Evolutionary conservation across 2,797 vertebrate genomes (phyloP).

Genomic region (Acropternis orthonyx): DNA sequence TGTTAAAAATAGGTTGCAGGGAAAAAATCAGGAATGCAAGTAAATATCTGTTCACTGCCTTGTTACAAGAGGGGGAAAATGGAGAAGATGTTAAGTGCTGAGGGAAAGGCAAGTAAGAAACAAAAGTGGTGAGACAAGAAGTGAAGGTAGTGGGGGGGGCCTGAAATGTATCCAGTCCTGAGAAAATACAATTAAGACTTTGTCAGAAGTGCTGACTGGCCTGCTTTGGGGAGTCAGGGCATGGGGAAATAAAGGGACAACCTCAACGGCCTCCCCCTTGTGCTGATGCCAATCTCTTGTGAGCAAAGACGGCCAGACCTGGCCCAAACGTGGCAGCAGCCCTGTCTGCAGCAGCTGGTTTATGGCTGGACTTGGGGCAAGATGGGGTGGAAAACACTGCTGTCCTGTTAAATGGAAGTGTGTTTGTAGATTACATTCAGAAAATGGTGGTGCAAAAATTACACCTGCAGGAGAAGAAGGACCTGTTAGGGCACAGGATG

Average conservation of each 20-base stretch:
- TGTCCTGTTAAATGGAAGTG: constrained; percentile 53
- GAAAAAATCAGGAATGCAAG: not conserved
- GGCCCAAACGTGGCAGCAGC: constrained; percentile 27
- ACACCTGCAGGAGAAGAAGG: not conserved
- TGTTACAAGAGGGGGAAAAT: not conserved
- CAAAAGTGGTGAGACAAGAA: not conserved
- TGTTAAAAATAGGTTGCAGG: not conserved
- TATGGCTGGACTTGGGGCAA: constrained; percentile 42
- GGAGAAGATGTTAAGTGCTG: not conserved
- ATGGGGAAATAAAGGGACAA: not conserved
- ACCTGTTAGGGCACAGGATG: not conserved
- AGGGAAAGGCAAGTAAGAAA: not conserved
- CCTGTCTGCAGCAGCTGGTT: constrained; percentile 62
- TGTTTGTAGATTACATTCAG: constrained; percentile 39
- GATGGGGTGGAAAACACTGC: not conserved
- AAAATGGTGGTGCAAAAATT: not conserved
- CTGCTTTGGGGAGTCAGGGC: not conserved
- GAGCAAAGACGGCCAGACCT: constrained; percentile 21
- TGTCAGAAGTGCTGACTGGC: constrained; percentile 23
- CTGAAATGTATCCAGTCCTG: not conserved
- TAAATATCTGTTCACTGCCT: not conserved
- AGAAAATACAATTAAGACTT: not conserved
- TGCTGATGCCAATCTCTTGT: not conserved
- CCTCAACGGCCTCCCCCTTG: not conserved
- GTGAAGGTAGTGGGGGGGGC: not conserved